These are phyloP conservation scores for Brachionus rubens DNA, from an alignment of 1,140 invertebrate genomes.

Conservation along the genomic window DNA sequence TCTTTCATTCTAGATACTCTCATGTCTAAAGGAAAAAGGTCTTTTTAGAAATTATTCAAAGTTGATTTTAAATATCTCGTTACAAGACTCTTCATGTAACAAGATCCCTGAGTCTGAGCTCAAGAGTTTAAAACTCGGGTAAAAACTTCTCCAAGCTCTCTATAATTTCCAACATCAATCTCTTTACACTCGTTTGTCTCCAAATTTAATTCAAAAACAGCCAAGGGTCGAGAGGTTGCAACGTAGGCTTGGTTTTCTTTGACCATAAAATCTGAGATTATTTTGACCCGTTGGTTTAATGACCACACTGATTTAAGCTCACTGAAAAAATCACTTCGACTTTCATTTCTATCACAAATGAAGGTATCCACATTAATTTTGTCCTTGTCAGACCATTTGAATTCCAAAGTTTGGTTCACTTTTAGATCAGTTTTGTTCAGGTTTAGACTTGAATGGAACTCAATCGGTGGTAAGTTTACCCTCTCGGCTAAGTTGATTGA, in stretches of 20 bases:
- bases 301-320: slow-evolving; percentile 15
- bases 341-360: slow-evolving; percentile 5
- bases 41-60: too few relatives aligned
- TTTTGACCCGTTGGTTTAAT: neutral
- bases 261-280: slow-evolving; percentile 31
- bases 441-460: neutral
- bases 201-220: neutral
- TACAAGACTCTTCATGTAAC: slow-evolving; percentile 13
- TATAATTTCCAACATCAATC: neutral
- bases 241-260: neutral
- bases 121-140: slow-evolving; percentile 20
- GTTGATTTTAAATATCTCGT: slow-evolving; percentile 1
- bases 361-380: neutral
- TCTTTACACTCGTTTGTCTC: neutral
- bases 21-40: too few relatives aligned
- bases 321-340: neutral
- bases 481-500: slow-evolving; percentile 57
- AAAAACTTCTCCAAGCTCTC: slow-evolving; percentile 19
- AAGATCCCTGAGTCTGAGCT: neutral
- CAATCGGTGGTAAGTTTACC: neutral
- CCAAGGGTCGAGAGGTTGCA: neutral
- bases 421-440: neutral
- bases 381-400: neutral
- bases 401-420: neutral
- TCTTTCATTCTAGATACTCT: too few relatives aligned